These are phyloP conservation scores for Hirundichthys speculiger DNA, from an alignment of 2,113 vertebrate genomes.

Conservation along the genomic window DNA sequence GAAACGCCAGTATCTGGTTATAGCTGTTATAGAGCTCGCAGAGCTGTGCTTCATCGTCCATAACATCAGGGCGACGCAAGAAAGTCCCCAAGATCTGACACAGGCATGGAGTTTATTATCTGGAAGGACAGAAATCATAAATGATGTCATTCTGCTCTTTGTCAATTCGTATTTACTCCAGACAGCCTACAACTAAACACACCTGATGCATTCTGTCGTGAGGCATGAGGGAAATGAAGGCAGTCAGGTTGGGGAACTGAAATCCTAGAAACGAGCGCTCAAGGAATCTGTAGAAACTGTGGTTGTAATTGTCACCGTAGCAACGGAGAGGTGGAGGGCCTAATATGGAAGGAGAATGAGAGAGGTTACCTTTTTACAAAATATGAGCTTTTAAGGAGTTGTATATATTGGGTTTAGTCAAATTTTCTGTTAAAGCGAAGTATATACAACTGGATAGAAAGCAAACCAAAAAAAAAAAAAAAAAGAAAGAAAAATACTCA, in stretches of 20 bases:
- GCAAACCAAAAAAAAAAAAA: too few species aligned
- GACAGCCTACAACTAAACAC: background rate
- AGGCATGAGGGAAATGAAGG: slow-evolving; percentile 75
- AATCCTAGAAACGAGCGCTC: slow-evolving; percentile 72
- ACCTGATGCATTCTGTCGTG: slow-evolving; percentile 56
- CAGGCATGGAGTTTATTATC: slow-evolving; percentile 78
- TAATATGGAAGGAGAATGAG: slow-evolving; percentile 26
- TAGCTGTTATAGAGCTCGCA: slow-evolving; percentile 73
- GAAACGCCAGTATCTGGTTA: slow-evolving; percentile 46
- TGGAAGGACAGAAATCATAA: slow-evolving; percentile 37
- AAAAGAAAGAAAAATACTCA: too few species aligned
- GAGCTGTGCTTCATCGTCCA: slow-evolving; percentile 52
- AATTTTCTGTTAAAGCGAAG: too few species aligned
- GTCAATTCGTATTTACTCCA: background rate
- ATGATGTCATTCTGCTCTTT: background rate
- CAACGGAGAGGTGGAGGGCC: slow-evolving; percentile 68
- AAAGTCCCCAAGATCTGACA: slow-evolving; percentile 57
- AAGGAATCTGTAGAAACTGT: slow-evolving; percentile 75
- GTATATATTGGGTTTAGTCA: too few species aligned
- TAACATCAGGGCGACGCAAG: slow-evolving; percentile 44
- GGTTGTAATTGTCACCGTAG: slow-evolving; percentile 56
- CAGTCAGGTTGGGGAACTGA: slow-evolving; percentile 75
- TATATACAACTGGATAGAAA: too few species aligned
- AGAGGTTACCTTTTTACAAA: too few species aligned
- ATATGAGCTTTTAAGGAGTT: too few species aligned